Evolutionary conservation across 2,113 vertebrate genomes (phyloP).

Genomic region (Atractosteus spatula): DNA sequence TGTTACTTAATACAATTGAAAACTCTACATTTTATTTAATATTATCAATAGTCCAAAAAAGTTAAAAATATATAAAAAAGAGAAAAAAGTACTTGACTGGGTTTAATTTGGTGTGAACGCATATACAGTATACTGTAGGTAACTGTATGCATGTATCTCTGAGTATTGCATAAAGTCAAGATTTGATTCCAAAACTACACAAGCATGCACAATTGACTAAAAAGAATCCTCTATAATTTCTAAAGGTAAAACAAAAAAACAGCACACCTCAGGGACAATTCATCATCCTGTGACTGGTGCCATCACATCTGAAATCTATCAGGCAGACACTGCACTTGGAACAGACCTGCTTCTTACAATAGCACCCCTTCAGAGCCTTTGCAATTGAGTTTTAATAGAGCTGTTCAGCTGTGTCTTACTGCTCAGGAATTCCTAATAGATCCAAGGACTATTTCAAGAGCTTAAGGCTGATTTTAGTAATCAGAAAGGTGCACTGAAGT

Average conservation of each 20-base stretch:
- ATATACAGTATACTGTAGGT: too few species aligned
- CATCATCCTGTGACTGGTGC: background rate
- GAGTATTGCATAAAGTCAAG: too few species aligned
- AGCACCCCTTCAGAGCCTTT: background rate
- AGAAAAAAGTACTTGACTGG: too few species aligned
- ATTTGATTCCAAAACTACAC: too few species aligned
- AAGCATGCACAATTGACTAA: too few species aligned
- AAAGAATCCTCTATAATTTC: background rate
- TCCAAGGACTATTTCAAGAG: background rate
- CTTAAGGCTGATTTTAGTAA: background rate
- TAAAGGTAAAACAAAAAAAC: background rate
- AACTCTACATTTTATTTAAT: too few species aligned
- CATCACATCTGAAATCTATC: constrained; percentile 2
- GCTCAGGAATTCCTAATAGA: background rate
- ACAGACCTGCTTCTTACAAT: background rate
- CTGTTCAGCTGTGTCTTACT: background rate
- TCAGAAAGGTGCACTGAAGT: background rate
- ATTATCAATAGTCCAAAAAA: too few species aligned
- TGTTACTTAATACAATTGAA: too few species aligned
- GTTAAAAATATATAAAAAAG: too few species aligned
- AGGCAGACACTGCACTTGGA: background rate
- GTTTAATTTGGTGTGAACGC: too few species aligned
- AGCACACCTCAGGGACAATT: background rate
- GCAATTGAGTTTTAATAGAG: background rate
- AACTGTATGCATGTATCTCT: too few species aligned